A percentile compares a stretch with the other conserved stretches of the same genome.
These are phyloP conservation scores for Delichon dasypus DNA, from an alignment of 2,797 vertebrate species.

Conservation along the genomic window DNA sequence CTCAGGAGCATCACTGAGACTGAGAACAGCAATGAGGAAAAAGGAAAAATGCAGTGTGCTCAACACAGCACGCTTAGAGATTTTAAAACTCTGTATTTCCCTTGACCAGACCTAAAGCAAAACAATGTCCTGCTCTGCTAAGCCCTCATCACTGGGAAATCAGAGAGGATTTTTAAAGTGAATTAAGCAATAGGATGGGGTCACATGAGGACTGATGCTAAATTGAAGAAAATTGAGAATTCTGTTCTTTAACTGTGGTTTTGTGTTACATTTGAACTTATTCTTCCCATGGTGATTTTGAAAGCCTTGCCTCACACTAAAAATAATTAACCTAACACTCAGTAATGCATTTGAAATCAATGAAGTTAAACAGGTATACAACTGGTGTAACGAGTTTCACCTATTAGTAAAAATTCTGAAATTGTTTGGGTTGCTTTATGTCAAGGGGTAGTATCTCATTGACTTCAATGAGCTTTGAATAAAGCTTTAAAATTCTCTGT, in stretches of 20 bases:
- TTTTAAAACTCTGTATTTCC: background rate
- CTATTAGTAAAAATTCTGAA: background rate
- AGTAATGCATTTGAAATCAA: background rate
- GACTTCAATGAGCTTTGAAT: background rate
- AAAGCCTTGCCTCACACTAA: background rate
- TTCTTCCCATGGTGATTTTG: slow-evolving; percentile 7
- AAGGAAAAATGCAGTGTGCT: background rate
- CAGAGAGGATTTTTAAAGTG: background rate
- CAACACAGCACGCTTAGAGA: background rate
- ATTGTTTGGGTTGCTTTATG: background rate
- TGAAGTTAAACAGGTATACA: slow-evolving; percentile 11
- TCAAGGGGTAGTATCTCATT: background rate
- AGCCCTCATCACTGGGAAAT: background rate
- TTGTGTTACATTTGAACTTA: slow-evolving; percentile 29
- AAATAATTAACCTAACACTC: slow-evolving; percentile 15
- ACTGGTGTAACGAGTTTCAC: background rate
- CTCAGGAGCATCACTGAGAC: background rate
- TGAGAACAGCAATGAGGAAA: background rate
- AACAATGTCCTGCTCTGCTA: background rate
- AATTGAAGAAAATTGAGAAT: slow-evolving; percentile 27
- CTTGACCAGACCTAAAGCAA: background rate
- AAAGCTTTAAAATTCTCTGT: background rate
- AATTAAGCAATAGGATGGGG: background rate
- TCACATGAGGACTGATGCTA: background rate
- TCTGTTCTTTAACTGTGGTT: background rate